These are phyloP conservation scores for Cephus cinctus DNA, from an alignment of 1,140 invertebrate species.

Conservation along the genomic window DNA sequence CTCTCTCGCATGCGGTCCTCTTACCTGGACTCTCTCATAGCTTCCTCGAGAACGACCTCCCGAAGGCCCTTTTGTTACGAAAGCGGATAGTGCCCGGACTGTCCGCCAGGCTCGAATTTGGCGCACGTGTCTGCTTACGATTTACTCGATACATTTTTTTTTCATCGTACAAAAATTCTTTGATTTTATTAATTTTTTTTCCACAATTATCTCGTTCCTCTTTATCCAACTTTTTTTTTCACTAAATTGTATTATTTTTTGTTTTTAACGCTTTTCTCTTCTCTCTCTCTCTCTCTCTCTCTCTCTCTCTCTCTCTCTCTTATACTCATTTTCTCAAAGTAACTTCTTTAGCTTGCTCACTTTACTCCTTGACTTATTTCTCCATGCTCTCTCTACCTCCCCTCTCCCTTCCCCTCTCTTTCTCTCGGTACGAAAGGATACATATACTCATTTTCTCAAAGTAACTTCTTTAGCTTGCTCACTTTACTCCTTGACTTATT, in stretches of 20 bases:
- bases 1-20: too few relatives aligned
- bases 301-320: not conserved
- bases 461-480: constrained; percentile 8
- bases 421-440: too few relatives aligned
- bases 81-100: too few relatives aligned
- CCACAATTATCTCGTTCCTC: constrained; percentile 3
- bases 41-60: too few relatives aligned
- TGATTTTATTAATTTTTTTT: too few relatives aligned
- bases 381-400: constrained; percentile 2
- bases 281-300: not conserved
- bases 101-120: too few relatives aligned
- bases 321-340: constrained; percentile 6
- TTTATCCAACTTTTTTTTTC: constrained; percentile 5
- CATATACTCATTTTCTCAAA: constrained; percentile 3
- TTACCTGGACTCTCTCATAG: too few relatives aligned
- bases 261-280: not conserved
- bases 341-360: constrained; percentile 1
- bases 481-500: not conserved
- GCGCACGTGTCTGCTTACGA: too few relatives aligned
- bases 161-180: too few relatives aligned
- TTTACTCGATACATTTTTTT: too few relatives aligned
- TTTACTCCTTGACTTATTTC: not conserved
- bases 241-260: constrained; percentile 12
- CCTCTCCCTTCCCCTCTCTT: constrained; percentile 1
- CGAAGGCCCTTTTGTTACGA: too few relatives aligned